Conservation (phyloP, 2,797 vertebrate species). For the Psittacula derbiana region DNA sequence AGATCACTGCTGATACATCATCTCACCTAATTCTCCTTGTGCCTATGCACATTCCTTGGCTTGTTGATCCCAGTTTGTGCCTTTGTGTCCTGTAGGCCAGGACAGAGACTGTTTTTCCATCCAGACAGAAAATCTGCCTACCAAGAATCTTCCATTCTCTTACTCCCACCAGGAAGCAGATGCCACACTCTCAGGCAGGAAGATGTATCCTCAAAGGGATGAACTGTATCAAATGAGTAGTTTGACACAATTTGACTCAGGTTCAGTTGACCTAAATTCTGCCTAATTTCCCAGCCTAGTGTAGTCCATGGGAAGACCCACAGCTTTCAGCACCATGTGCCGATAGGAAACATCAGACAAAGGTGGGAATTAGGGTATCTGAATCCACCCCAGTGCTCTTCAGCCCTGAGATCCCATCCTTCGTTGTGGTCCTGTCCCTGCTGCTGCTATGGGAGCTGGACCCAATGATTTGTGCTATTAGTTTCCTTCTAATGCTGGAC, state of each 20-base stretch:
- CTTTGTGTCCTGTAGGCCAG: background rate
- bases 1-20: background rate
- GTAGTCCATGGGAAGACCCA: slow-evolving; percentile 27
- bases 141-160: background rate
- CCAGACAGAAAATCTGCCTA: background rate
- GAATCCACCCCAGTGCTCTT: background rate
- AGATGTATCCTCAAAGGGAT: background rate
- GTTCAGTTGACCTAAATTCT: slow-evolving; percentile 63
- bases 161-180: background rate
- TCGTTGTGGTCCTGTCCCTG: background rate
- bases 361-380: slow-evolving; percentile 44
- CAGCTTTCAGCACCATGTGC: slow-evolving; percentile 46
- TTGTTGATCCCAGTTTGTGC: background rate
- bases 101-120: background rate
- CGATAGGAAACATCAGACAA: slow-evolving; percentile 24
- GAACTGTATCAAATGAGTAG: background rate
- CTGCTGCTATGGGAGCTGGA: background rate
- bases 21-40: background rate
- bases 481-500: background rate
- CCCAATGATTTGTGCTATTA: background rate
- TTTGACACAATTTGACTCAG: slow-evolving; percentile 1
- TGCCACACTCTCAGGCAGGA: background rate
- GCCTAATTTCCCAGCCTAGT: slow-evolving; percentile 8
- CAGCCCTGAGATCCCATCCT: background rate
- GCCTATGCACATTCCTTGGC: background rate